Base-by-base conservation (phyloP, 2,113 vertebrate genomes). In the Sisor rabdophorus region DNA sequence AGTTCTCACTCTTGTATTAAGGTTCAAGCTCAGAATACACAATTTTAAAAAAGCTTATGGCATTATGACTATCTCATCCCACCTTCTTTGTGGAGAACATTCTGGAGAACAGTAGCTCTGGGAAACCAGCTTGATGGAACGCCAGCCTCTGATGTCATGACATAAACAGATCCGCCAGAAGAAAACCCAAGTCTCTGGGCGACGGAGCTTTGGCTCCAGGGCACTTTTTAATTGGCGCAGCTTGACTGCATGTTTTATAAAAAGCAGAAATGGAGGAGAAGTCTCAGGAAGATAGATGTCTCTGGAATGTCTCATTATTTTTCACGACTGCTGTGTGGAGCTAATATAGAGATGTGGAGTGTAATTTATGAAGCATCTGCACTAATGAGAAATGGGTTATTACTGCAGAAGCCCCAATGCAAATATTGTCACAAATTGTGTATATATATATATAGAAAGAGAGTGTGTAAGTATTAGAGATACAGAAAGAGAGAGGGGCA, bases 181-280 rank as follows among this genome's bases (percentile, higher is more conserved):
- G 28, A 52, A 44, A 52, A 28, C 65, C 19, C 24, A 44, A 44
- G 40, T 69, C 65, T 52, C 47, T 28, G 47, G 47, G 47, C 52
- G 65, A 52, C 28, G 47, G 1, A 47, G 40, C 50, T 67, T 69
- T 76, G 56, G 74, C 74, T 76, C 24, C 30, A 30, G 74, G 74
- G 74, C 74, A 76, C 74, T 68, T 65, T 76, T 76, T 76, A 76
- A 76, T 76, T 76, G 74, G 74, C 40, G 22, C 54, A 48, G 44
- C 63, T 76, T n/a, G 16, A 54, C 65, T 30, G 63, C 55, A 58
- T 68, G 22, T 68, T 78, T 28, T 44, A 75, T 53, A 82, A 76
- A 59, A 76, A 76, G 30, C 64, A n/a, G 53, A 48, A 53, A 58
- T 8, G 61, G 56, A 73, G 26, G 52, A 68, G 72, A 53, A 69